phyloP scores from a whole-genome alignment of 2,797 vertebrate species.

The Denticeps clupeoides region DNA sequence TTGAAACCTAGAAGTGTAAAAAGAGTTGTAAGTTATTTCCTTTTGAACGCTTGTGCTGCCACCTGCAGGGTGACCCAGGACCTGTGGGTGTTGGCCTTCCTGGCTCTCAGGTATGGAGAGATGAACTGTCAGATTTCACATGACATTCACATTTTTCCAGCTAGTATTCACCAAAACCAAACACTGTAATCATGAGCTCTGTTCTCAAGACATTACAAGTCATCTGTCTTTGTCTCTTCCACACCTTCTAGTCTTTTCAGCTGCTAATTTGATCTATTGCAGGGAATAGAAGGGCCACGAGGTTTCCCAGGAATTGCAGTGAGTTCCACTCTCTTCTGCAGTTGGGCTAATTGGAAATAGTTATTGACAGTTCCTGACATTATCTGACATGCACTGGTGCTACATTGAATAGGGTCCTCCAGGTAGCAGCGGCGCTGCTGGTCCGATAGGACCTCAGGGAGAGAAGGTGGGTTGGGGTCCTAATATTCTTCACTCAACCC shows the following conservation, averaged over 20 bases:
- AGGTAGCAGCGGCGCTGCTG: constrained; percentile 45
- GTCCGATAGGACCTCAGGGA: constrained; percentile 45
- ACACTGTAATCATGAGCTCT: no score
- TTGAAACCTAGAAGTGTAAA: no score
- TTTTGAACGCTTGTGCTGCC: no score
- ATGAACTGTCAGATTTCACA: not conserved
- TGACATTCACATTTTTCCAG: not conserved
- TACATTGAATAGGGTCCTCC: constrained; percentile 42
- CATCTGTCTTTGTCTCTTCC: no score
- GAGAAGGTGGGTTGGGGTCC: constrained; percentile 40
- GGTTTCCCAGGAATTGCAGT: constrained; percentile 51
- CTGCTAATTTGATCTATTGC: not conserved
- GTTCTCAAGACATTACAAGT: no score
- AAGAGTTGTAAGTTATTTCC: no score
- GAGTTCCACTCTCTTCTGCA: no score
- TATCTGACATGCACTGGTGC: not conserved
- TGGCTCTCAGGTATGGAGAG: constrained; percentile 48
- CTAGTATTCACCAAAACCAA: no score
- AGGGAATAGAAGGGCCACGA: constrained; percentile 59
- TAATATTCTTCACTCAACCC: no score
- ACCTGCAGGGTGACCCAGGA: constrained; percentile 52
- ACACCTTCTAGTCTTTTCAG: no score
- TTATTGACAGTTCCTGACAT: not conserved
- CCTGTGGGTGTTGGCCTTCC: constrained; percentile 38
- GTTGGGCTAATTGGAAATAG: no score